These are phyloP conservation scores for Hypomecis punctinalis DNA, from an alignment of 2,888 invertebrate species.

Conservation along the genomic window DNA sequence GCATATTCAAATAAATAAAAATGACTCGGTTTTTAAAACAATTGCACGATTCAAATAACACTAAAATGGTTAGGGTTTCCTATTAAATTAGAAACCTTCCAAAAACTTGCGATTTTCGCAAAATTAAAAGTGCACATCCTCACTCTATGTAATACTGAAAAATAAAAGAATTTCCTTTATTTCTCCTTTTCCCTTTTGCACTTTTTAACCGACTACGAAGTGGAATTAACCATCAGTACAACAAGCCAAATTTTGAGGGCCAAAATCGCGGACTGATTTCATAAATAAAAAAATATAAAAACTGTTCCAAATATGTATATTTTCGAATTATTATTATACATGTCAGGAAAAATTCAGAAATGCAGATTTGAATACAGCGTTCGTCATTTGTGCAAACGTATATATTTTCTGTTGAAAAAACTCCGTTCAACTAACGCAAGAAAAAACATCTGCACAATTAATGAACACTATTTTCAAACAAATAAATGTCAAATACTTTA, in stretches of 20 bases:
- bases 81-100: not conserved
- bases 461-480: constrained; percentile 31
- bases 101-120: not conserved
- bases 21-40: not conserved
- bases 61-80: constrained; percentile 1
- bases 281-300: constrained; percentile 34
- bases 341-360: constrained; percentile 35
- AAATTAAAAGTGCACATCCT: constrained; percentile 28
- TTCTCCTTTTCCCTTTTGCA: constrained; percentile 36
- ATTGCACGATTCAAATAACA: not conserved
- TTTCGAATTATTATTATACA: constrained; percentile 36
- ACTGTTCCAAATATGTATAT: constrained; percentile 40
- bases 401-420: not conserved
- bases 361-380: constrained; percentile 27
- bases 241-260: constrained; percentile 38
- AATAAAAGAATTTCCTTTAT: constrained; percentile 9
- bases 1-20: constrained; percentile 14
- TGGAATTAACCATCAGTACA: constrained; percentile 26
- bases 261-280: constrained; percentile 41
- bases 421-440: not conserved
- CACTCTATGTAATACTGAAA: constrained; percentile 23
- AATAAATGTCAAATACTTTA: constrained; percentile 11
- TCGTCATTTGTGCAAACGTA: not conserved
- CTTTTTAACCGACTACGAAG: constrained; percentile 45
- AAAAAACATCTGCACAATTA: not conserved